These are phyloP conservation scores for Bimastos eiseni DNA, from an alignment of 2,888 invertebrate species.

Conservation along the genomic window DNA sequence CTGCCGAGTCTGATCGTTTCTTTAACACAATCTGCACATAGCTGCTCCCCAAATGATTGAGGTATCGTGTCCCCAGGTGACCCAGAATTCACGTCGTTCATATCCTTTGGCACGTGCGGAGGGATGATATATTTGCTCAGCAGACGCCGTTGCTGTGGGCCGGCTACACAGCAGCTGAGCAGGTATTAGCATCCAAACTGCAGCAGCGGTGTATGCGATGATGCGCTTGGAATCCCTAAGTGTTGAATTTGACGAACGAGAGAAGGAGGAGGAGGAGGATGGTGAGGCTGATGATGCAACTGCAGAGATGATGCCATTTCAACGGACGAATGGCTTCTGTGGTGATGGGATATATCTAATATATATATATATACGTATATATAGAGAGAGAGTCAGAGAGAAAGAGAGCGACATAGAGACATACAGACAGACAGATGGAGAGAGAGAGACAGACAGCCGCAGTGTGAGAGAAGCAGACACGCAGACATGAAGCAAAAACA, in stretches of 20 bases:
- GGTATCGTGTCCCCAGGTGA: background rate
- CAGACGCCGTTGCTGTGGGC: background rate
- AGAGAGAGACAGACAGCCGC: too few relatives aligned
- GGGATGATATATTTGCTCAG: background rate
- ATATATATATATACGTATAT: too few relatives aligned
- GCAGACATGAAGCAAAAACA: too few relatives aligned
- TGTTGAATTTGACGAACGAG: background rate
- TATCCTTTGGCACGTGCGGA: background rate
- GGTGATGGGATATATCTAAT: too few relatives aligned
- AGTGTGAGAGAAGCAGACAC: too few relatives aligned
- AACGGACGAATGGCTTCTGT: background rate
- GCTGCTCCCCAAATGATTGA: background rate
- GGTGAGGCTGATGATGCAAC: background rate
- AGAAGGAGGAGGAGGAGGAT: background rate
- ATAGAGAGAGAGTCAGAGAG: background rate
- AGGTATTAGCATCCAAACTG: background rate
- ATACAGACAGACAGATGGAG: background rate
- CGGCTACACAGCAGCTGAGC: background rate
- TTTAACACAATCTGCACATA: background rate
- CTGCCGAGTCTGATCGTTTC: background rate
- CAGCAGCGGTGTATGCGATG: constrained; percentile 1
- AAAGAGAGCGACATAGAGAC: background rate
- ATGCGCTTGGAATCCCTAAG: background rate
- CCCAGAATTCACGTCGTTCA: background rate
- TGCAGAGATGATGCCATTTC: background rate